Evolutionary conservation across 1,140 invertebrate species (phyloP).

Genomic region (Araneus ventricosus): DNA sequence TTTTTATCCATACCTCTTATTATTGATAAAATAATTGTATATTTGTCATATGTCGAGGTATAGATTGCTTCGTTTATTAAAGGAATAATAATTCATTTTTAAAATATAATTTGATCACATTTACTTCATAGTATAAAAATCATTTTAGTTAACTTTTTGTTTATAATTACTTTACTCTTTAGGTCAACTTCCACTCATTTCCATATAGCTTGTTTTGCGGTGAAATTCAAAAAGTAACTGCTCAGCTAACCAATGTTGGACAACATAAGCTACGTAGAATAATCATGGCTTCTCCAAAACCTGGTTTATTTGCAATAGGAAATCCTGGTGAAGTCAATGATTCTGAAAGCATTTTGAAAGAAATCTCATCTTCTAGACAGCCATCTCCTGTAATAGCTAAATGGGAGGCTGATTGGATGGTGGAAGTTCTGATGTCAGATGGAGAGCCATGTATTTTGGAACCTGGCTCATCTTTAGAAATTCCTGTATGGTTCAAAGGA

Average conservation of each 20-base stretch:
- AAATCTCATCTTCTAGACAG: slow-evolving; percentile 61
- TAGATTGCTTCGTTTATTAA: neutral
- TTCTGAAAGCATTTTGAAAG: slow-evolving; percentile 77
- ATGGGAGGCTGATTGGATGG: slow-evolving; percentile 63
- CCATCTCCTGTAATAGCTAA: slow-evolving; percentile 57
- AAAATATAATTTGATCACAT: neutral
- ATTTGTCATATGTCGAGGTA: too few species aligned
- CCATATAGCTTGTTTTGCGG: slow-evolving; percentile 86
- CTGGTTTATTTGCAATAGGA: slow-evolving; percentile 85
- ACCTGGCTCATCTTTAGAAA: slow-evolving; percentile 82
- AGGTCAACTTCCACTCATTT: slow-evolving; percentile 87
- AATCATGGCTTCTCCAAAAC: slow-evolving; percentile 85
- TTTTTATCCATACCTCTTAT: too few species aligned
- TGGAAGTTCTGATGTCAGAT: slow-evolving; percentile 69
- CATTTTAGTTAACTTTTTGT: too few species aligned
- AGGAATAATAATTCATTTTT: neutral
- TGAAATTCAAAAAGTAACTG: slow-evolving; percentile 85
- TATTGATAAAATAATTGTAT: too few species aligned
- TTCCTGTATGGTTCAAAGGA: slow-evolving; percentile 86
- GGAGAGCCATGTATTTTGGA: slow-evolving; percentile 81
- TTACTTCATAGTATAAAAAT: too few species aligned
- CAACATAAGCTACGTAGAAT: slow-evolving; percentile 85
- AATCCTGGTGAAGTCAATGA: slow-evolving; percentile 77
- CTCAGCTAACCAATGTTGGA: slow-evolving; percentile 87
- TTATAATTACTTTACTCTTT: slow-evolving; percentile 70